Base-by-base conservation (phyloP, 2,797 vertebrate genomes). In the Philypnodon macrostomus region DNA sequence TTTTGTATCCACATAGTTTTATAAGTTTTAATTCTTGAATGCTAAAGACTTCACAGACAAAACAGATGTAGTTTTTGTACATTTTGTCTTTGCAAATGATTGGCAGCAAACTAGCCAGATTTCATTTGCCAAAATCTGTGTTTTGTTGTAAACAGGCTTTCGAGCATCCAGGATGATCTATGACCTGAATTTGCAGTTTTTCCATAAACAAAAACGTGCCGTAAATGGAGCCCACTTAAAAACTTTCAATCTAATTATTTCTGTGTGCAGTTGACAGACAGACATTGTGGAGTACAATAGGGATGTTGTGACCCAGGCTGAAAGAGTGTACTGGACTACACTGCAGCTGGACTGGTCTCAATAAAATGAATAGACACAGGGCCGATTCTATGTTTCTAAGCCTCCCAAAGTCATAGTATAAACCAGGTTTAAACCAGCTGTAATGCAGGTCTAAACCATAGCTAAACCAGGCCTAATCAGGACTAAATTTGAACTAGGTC, bases 221-320 rank as follows among this genome's bases (percentile, higher is more conserved):
- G 24, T 67, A 10, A 59, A 70, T 81, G 60, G 78, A 49, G 65
- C 59, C 53, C 9, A 32, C 27, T 51, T 59, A 68, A 63, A 63
- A 56, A 67, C 35, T 46, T 40, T 32, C 55, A 38, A 31, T 26
- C 27, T 23, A 50, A 33, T 75, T 27, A 30, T 63, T 61, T 65
- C 52, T 75, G 69, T 68, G 55, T 53, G 63, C 59, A 55, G 27
- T 70, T 58, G 33, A 63, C 45, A 63, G 47, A 70, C 80, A 85
- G 69, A 77, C 79, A 74, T 67, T 79, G 47, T 61, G 59, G 49
- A 31, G 40, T 46, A 64, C 56, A 60, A 60, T 53, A 44, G 30
- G 55, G 73, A 58, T 50, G 70, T 60, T 79, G 47, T 59, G 59
- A 14, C 2, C 47, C 62, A 7, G 42, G 59, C 70, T 70, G 51